Percentiles rank a stretch among this genome's conserved stretches.
phyloP scores from a whole-genome alignment of 35 echinoderm and acorn worm species.

The Chiridota heheva region DNA sequence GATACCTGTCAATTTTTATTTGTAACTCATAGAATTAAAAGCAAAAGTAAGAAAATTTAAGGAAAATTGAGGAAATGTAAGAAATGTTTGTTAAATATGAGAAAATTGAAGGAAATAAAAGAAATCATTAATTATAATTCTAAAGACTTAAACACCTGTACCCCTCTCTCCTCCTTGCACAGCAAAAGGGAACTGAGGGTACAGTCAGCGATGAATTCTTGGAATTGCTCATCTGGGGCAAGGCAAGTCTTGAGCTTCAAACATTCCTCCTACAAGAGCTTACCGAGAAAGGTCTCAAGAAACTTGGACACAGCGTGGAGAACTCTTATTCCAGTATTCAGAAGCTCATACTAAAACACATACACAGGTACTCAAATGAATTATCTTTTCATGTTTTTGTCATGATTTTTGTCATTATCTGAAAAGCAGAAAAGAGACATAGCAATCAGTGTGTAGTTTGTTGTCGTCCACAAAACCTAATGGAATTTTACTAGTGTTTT shows the following conservation, averaged over 20 bases:
- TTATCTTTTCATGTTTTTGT: not conserved
- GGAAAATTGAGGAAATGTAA: too few species aligned
- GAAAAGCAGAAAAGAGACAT: too few species aligned
- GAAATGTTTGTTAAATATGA: too few species aligned
- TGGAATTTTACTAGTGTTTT: too few species aligned
- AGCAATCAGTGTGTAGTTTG: too few species aligned
- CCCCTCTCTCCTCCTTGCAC: too few species aligned
- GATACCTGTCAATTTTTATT: too few species aligned
- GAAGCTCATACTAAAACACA: slow-evolving; percentile 86
- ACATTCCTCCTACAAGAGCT: slow-evolving; percentile 93
- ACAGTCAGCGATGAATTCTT: slow-evolving; percentile 95
- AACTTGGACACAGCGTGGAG: slow-evolving; percentile 91
- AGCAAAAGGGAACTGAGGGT: slow-evolving; percentile 78
- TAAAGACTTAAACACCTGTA: too few species aligned
- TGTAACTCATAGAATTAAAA: too few species aligned
- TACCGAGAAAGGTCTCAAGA: slow-evolving; percentile 94
- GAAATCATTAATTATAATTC: too few species aligned
- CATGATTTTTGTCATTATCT: not conserved
- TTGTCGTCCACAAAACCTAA: not conserved
- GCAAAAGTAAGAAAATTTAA: too few species aligned
- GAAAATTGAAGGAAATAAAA: too few species aligned
- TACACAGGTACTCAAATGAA: slow-evolving; percentile 72
- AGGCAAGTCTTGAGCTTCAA: slow-evolving; percentile 84
- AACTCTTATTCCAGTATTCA: slow-evolving; percentile 91
- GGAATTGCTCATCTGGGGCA: slow-evolving; percentile 91